Evolutionary conservation across 2,113 vertebrate genomes (phyloP).

Genomic region (Anguilla rostrata): DNA sequence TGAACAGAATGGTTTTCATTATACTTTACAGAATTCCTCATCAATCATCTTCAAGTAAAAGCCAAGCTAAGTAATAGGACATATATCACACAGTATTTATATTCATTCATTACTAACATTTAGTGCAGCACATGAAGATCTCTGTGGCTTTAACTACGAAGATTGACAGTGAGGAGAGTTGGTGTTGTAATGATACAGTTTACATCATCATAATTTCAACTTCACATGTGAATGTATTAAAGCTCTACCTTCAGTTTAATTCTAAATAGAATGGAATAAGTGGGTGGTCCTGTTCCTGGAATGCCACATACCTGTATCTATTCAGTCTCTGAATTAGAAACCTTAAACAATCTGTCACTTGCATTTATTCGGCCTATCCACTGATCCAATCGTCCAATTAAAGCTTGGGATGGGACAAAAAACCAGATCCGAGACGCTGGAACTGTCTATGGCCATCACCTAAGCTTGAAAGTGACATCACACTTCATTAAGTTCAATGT

Average conservation of each 20-base stretch:
- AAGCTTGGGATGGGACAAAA: not conserved
- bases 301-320: not conserved
- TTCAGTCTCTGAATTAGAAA: not conserved
- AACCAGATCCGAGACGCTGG: not conserved
- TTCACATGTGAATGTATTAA: not conserved
- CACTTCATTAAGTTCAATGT: not conserved
- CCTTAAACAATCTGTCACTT: not conserved
- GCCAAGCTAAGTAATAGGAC: not conserved
- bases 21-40: not conserved
- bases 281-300: not conserved
- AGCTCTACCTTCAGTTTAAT: not conserved
- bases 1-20: not conserved
- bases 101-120: not conserved
- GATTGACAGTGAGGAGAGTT: not conserved
- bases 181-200: not conserved
- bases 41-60: constrained; percentile 16
- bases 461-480: not conserved
- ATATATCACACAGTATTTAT: not conserved
- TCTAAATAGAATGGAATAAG: not conserved
- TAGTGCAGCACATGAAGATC: not conserved
- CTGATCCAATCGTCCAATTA: not conserved
- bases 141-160: constrained; percentile 16
- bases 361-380: not conserved
- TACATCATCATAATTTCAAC: not conserved
- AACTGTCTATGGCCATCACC: not conserved